Evolutionary conservation across 2,797 vertebrate species (phyloP).

Genomic region (Choloepus didactylus): DNA sequence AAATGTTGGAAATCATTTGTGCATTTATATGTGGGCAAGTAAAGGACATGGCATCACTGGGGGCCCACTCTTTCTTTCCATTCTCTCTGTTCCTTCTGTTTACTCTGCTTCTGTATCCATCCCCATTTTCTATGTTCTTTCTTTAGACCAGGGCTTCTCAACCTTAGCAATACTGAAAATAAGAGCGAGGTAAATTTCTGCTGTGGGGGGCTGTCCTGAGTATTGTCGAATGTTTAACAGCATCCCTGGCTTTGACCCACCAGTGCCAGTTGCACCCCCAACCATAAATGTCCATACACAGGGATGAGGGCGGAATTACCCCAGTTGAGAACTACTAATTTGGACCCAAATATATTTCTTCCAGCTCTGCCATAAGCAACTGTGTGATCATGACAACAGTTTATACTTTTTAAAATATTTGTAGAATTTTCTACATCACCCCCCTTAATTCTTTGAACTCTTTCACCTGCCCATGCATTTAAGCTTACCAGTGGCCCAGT

Average conservation of each 20-base stretch:
- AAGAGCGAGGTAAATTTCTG: not conserved
- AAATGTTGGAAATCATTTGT: not conserved
- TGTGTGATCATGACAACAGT: not conserved
- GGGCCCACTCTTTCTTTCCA: not conserved
- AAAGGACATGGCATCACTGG: not conserved
- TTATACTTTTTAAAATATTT: not conserved
- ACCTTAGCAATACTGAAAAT: not conserved
- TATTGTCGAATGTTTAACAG: not conserved
- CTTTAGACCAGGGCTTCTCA: not conserved
- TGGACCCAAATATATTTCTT: not conserved
- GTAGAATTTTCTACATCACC: not conserved
- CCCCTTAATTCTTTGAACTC: not conserved
- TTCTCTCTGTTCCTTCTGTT: not conserved
- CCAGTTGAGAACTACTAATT: not conserved
- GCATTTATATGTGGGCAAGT: not conserved
- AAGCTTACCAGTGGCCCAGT: not conserved
- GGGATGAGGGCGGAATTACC: not conserved
- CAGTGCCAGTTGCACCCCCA: not conserved
- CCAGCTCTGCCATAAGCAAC: not conserved
- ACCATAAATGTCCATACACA: not conserved
- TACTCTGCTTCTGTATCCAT: not conserved
- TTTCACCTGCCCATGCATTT: not conserved
- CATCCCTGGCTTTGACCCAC: not conserved
- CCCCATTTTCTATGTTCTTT: not conserved
- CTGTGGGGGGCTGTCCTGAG: not conserved